Base-by-base conservation (phyloP, 2,797 vertebrate genomes). In the Hoplostethus mediterraneus region DNA sequence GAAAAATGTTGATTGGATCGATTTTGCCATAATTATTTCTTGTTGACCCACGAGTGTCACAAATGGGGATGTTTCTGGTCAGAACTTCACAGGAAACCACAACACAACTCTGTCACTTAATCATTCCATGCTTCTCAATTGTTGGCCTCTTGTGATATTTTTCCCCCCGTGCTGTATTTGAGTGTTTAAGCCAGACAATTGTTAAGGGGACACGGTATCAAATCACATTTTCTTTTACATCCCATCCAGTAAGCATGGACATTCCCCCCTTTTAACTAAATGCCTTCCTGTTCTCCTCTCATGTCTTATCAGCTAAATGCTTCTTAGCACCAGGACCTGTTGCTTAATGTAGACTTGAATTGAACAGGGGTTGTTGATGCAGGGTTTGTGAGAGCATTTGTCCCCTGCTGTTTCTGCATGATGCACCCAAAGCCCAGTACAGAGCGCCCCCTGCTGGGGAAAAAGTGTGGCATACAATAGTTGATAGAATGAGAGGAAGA, bases 371-470 rank as follows among this genome's bases (percentile, higher is more conserved):
- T 80, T 77, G 74, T 70, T 63, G 56, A 77, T 25, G 47, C 63
- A 81, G 57, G 75, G 71, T 53, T 75, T 51, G 67, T 77, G 38
- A 74, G 56, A 67, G n/a, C 48, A 2, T 61, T 69, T 30, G 49
- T 13, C 63, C 56, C 40, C 28, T 25, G 17, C 73, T 59, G 75
- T 79, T 70, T 71, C 49, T 86, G 83, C 66, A 68, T 86, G 79
- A 67, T 77, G 67, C 86, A 79, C 82, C 73, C 57, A 68, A 83
- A 82, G 59, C 63, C 68, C 71, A 45, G 67, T 75, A 58, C 63
- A 86, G 78, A 90, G 90, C 87, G 51, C 90, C 90, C 80, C 77
- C 91, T 93, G 79, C 83, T 93, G 92, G 83, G 56, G 49, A 65
- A 21, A 21, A 49, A 73, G 56, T 67, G 69, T 73, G 78, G 73